Evolutionary conservation across 2,888 invertebrate genomes (phyloP).

Genomic region (Apodemia zela): DNA sequence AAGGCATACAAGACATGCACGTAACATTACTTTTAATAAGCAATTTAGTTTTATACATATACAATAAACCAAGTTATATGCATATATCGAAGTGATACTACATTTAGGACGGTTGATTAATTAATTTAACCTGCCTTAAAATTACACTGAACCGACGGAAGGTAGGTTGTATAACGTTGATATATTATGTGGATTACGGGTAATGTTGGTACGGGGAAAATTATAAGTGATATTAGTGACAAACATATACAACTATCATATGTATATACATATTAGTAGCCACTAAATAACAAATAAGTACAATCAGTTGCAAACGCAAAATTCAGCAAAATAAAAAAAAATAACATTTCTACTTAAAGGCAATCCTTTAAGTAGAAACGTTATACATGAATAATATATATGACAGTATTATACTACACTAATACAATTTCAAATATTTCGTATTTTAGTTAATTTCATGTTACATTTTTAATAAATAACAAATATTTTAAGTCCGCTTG

Average conservation of each 20-base stretch:
- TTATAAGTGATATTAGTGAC: constrained; percentile 40
- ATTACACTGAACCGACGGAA: neutral
- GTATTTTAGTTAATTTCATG: too few species aligned
- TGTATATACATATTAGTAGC: constrained; percentile 63
- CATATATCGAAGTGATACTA: constrained; percentile 22
- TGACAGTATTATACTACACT: too few species aligned
- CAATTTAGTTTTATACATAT: neutral
- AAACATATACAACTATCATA: constrained; percentile 47
- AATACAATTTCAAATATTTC: too few species aligned
- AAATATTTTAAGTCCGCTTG: too few species aligned
- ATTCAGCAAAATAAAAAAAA: neutral
- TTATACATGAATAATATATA: too few species aligned
- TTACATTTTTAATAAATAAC: too few species aligned
- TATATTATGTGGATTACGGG: constrained; percentile 15
- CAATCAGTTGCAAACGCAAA: constrained; percentile 33
- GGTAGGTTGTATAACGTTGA: neutral
- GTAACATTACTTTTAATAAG: too few species aligned
- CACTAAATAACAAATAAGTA: constrained; percentile 76
- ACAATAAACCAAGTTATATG: neutral
- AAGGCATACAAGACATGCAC: neutral
- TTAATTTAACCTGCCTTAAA: constrained; percentile 21
- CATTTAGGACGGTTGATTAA: constrained; percentile 32
- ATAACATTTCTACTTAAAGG: too few species aligned
- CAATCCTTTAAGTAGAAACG: too few species aligned
- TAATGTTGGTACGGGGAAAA: neutral